Base-by-base conservation (phyloP, 2,888 invertebrate genomes). In the Aelia acuminata region DNA sequence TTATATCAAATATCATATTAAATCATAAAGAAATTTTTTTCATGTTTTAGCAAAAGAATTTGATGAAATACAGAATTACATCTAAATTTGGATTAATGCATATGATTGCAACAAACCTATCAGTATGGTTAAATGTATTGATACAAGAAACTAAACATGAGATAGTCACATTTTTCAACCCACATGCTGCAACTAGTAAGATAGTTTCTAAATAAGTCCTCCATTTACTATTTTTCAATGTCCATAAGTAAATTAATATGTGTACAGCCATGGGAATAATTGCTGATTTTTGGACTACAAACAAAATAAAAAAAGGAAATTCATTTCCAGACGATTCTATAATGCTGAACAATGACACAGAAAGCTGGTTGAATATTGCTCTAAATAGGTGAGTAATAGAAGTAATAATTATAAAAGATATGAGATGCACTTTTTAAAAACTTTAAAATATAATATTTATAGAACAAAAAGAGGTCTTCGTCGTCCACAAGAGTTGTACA, bases 71-170 rank as follows among this genome's bases (percentile, higher is more conserved):
- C 84, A 89, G 57, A 26, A 88, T 63, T 20, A n/a, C 84, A 20
- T 89, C 89, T 35, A 63, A 84, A 50, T 97, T 98, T 91, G 98
- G 98, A 13, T 94, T 98, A 75, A 98, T 98, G 98, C 98, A 98
- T 92, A 95, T 97, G 95, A 95, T 98, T 87, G 98, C 97, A 1
- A 97, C 97, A 31, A 98, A 98, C 93, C 93, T 98, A 26, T 98
- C 98, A 93, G 97, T 98, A 91, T 98, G 98, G 98, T 92, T 98
- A 85, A 96, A 96, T 92, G 97, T 97, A 89, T 88, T 98, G 39
- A 96, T 97, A 0, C 96, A 96, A 92, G 97, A 98, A 92, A 97
- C 97, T 3, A 96, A 96, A 91, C 97, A 97, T 92, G 97, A 97
- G 92, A 96, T 97, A 90, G 94, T 95, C 90, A 90, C 80, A 80